Percentiles rank a stretch among this genome's conserved stretches.
Conservation (phyloP, 2,797 vertebrate species). For the Lateolabrax maculatus region DNA sequence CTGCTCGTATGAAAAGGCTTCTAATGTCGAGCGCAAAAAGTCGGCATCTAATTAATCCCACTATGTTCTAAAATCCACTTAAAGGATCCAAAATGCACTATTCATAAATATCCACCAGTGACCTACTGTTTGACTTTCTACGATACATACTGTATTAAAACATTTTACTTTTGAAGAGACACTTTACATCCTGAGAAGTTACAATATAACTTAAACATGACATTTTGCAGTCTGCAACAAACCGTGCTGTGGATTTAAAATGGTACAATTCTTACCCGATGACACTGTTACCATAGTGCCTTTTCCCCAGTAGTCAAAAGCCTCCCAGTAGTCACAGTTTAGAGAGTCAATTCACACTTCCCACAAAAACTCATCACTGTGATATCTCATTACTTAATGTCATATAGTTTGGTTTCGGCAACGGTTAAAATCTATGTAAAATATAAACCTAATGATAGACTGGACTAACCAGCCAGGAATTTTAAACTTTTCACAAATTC, state of each 20-base stretch:
- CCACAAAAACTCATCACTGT: slow-evolving; percentile 47
- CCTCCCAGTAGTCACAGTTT: slow-evolving; percentile 59
- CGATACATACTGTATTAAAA: not conserved
- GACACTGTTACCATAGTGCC: slow-evolving; percentile 79
- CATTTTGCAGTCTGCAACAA: not conserved
- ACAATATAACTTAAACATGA: not conserved
- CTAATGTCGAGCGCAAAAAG: not conserved
- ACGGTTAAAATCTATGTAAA: slow-evolving; percentile 7
- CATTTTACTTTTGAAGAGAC: not conserved
- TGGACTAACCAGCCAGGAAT: not conserved
- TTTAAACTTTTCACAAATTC: not conserved
- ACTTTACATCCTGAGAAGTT: not conserved
- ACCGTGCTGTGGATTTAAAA: not conserved
- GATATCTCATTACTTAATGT: not conserved
- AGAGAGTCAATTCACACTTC: not conserved
- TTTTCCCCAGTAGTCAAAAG: slow-evolving; percentile 77
- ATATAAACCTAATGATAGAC: not conserved
- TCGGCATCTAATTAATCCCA: not conserved
- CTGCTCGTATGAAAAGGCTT: slow-evolving; percentile 33
- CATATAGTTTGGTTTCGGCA: not conserved
- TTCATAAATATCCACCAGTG: not conserved
- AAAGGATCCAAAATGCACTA: not conserved
- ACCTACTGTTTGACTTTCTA: not conserved
- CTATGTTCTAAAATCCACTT: not conserved
- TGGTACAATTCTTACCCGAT: slow-evolving; percentile 68